Conservation (phyloP, 2,113 vertebrate species). For the Thermophis baileyi region DNA sequence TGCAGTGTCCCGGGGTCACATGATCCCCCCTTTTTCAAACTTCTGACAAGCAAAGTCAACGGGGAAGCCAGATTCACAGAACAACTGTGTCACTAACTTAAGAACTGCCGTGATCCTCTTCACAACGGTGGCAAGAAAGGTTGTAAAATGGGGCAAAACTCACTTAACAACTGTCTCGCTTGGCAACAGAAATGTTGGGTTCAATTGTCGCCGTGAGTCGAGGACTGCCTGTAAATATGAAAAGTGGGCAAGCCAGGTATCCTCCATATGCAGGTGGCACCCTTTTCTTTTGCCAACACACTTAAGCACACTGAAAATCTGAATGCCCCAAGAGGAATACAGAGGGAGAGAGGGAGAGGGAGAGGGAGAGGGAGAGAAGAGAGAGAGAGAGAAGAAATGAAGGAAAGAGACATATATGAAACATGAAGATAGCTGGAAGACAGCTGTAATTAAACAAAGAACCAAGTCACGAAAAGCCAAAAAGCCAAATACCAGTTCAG, state of each 20-base stretch:
- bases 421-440: neutral
- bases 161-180: neutral
- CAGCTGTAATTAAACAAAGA: neutral
- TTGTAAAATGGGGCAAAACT: neutral
- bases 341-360: no score
- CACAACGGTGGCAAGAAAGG: neutral
- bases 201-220: neutral
- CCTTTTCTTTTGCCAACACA: neutral
- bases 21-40: neutral
- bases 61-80: neutral
- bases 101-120: neutral
- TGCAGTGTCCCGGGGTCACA: neutral
- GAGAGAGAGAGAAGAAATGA: no score
- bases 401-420: neutral
- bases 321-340: neutral
- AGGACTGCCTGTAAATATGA: neutral
- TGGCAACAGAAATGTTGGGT: neutral
- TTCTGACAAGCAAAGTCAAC: neutral
- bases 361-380: no score
- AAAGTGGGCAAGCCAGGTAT: neutral
- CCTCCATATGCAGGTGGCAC: neutral
- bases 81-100: neutral
- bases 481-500: neutral
- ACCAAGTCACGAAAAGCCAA: neutral
- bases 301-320: neutral